Evolutionary conservation across 2,888 invertebrate species (phyloP).

Genomic region (Abscondita cerata): DNA sequence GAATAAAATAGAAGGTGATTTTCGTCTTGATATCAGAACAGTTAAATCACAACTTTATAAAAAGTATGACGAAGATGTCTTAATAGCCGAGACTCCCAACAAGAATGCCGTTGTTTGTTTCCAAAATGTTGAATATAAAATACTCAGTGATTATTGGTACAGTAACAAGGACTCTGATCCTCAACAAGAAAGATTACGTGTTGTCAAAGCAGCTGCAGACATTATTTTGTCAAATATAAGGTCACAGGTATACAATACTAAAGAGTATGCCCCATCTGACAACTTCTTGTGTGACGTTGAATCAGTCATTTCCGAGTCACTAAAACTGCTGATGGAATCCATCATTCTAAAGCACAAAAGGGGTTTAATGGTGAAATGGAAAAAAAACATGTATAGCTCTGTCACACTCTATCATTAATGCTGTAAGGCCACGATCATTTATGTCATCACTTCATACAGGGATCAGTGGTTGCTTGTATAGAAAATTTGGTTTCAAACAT

Average conservation of each 20-base stretch:
- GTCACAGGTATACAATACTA: constrained; percentile 26
- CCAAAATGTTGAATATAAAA: constrained; percentile 35
- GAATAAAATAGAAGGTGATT: constrained; percentile 12
- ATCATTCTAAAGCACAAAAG: constrained; percentile 12
- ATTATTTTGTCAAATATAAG: constrained; percentile 39
- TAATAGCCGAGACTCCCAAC: constrained; percentile 21
- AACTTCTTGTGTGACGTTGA: constrained; percentile 31
- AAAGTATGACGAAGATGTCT: constrained; percentile 36
- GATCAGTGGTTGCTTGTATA: constrained; percentile 21
- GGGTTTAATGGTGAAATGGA: constrained; percentile 24
- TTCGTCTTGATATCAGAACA: constrained; percentile 18
- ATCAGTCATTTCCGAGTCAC: constrained; percentile 31
- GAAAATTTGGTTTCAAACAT: constrained; percentile 35
- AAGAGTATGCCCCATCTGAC: constrained; percentile 28
- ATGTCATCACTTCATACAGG: constrained; percentile 32
- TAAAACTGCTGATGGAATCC: constrained; percentile 15
- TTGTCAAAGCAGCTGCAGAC: too few species aligned
- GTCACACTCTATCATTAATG: constrained; percentile 38
- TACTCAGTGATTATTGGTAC: constrained; percentile 36
- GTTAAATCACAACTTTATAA: constrained; percentile 24
- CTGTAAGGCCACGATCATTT: constrained; percentile 33
- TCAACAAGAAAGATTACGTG: constrained; percentile 21
- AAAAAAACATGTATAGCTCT: constrained; percentile 31
- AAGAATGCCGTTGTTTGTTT: constrained; percentile 34
- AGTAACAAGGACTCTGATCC: constrained; percentile 22